Conservation (phyloP, 2,888 invertebrate species). For the Synanthedon myopaeformis region DNA sequence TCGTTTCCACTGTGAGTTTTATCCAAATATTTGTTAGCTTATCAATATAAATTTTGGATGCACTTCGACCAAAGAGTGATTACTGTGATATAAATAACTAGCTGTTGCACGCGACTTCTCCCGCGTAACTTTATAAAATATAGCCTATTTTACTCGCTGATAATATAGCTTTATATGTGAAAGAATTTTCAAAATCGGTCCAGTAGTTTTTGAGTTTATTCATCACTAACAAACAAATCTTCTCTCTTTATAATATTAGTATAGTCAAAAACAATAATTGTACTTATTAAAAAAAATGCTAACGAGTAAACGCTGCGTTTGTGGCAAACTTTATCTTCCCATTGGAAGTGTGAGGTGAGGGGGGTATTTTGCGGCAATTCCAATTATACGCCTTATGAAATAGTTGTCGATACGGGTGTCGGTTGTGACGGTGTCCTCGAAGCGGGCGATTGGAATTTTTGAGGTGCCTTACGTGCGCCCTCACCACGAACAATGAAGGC, state of each 20-base stretch:
- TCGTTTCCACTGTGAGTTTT: too few relatives aligned
- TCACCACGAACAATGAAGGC: background rate
- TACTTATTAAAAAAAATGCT: background rate
- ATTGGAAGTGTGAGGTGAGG: slow-evolving; percentile 4
- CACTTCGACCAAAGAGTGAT: too few relatives aligned
- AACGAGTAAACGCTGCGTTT: background rate
- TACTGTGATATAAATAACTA: too few relatives aligned
- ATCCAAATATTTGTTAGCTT: too few relatives aligned
- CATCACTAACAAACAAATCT: too few relatives aligned
- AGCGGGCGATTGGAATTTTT: slow-evolving; percentile 52
- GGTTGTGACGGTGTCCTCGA: slow-evolving; percentile 47
- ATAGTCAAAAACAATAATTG: background rate
- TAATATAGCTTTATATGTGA: too few relatives aligned
- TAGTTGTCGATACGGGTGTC: slow-evolving; percentile 46
- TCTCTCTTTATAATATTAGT: background rate
- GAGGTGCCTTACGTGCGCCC: slow-evolving; percentile 38
- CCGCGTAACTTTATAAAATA: too few relatives aligned
- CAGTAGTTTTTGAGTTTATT: too few relatives aligned
- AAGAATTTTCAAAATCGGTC: too few relatives aligned
- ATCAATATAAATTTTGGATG: too few relatives aligned
- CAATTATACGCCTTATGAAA: slow-evolving; percentile 68
- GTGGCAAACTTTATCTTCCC: background rate
- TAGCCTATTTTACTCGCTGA: too few relatives aligned
- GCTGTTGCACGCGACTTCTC: too few relatives aligned
- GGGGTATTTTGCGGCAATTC: slow-evolving; percentile 49